Base-by-base conservation (phyloP, 1,140 invertebrate species). In the Drosophila takahashii region DNA sequence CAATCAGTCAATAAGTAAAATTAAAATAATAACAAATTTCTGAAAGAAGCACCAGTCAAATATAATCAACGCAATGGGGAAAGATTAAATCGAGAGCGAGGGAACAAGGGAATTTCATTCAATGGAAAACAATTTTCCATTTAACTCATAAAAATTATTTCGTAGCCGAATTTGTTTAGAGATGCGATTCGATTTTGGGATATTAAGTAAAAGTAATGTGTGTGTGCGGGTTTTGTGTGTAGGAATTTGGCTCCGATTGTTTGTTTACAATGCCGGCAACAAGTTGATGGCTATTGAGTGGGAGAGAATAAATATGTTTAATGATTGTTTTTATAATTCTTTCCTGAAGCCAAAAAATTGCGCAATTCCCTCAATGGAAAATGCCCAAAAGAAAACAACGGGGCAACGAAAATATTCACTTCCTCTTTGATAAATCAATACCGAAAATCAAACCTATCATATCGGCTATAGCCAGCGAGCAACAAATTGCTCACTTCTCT, bases 11-110 rank as follows among this genome's bases (percentile, higher is more conserved):
- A 84, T 90, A 72, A 89, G 77, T 81, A 64, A 79, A 89, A 87
- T 89, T 89, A 80, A 87, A 84, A 89, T 87, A 86, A 76, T 69
- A 87, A 89, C 84, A 89, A 87, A 83, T 79, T 83, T 77, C 16
- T 60, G 51, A 45, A 58, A 69, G 32, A 66, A 66, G 58, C 39
- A 71, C 26, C 58, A 58, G 60, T 52, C 57, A 83, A 84, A 79
- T 77, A 81, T 57, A 71, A 70, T 70, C 67, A 81, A 64, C 50
- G 53, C 16, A 58, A 26, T 18, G 22, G 36, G 16, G 8, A 5
- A 27, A 5, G 39, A 13, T 22, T 22, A 36, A 29, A 45, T 41
- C 11, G 15, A n/a, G 26, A 1, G 1, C 8, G 8, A 2, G 13
- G 8, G 8, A 32, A 2, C 0, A 11, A 4, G 48, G 18, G 32